Percentiles rank a stretch among this genome's conserved stretches.
phyloP scores from a whole-genome alignment of 2,113 vertebrate genomes.

The Acinonyx jubatus region DNA sequence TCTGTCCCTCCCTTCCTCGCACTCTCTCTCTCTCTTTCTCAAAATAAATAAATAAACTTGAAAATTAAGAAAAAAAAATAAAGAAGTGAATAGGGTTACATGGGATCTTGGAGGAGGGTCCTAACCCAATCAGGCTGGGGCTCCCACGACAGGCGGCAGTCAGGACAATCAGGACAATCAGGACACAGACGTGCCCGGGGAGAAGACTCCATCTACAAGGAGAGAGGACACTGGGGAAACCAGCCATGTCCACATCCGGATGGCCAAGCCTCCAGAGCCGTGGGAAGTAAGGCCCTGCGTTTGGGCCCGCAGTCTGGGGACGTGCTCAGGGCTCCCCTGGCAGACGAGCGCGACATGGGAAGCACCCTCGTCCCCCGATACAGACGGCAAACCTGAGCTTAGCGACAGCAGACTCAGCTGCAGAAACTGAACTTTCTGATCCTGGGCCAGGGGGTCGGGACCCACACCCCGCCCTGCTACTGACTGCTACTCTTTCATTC shows the following conservation, averaged over 20 bases:
- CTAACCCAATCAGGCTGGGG: neutral
- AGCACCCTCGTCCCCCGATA: rapidly evolving
- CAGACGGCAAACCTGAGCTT: neutral
- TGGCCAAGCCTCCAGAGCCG: neutral
- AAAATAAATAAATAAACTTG: no score
- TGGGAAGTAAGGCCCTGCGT: neutral
- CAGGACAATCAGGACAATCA: neutral
- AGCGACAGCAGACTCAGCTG: no score
- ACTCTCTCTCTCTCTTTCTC: no score
- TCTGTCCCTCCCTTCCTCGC: no score
- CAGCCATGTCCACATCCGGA: rapidly evolving
- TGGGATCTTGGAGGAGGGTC: neutral
- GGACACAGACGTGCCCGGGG: neutral
- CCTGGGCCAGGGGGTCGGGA: rapidly evolving
- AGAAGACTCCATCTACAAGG: neutral
- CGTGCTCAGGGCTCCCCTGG: neutral
- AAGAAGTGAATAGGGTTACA: no score
- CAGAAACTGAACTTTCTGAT: rapidly evolving
- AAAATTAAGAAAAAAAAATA: no score
- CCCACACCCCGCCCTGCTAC: neutral
- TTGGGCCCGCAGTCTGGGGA: neutral
- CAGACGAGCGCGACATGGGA: neutral
- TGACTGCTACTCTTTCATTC: rapidly evolving
- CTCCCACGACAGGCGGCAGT: no score
- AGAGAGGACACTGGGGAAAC: neutral